Evolutionary conservation across 2,113 vertebrate species (phyloP).

Genomic region (Sinocyclocheilus rhinocerous): DNA sequence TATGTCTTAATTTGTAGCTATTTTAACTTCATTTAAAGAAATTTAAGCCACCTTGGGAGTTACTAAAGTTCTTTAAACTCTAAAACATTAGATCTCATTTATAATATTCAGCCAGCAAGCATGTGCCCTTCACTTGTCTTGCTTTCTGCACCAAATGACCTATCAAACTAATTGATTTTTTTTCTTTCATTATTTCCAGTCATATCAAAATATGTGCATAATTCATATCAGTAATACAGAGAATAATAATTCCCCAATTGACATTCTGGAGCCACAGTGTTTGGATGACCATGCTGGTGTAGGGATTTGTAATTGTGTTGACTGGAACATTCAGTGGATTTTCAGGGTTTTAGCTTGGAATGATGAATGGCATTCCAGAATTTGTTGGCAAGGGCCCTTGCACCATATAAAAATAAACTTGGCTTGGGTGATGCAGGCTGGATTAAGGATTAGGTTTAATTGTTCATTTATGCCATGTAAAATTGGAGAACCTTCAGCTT

Average conservation of each 20-base stretch:
- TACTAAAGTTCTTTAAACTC: too few relatives aligned
- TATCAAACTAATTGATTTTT: not conserved
- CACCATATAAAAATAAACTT: conserved; percentile 54
- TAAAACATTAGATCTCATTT: not conserved
- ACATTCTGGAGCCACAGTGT: conserved; percentile 43
- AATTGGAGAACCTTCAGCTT: conserved; percentile 48
- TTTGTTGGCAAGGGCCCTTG: conserved; percentile 58
- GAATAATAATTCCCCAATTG: conserved; percentile 42
- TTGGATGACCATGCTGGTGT: conserved; percentile 59
- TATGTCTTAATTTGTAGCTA: too few relatives aligned
- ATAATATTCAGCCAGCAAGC: not conserved
- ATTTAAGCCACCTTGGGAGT: too few relatives aligned
- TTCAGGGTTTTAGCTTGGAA: conserved; percentile 60
- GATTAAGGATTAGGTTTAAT: conserved; percentile 62
- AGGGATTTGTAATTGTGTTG: conserved; percentile 62
- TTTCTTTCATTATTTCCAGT: not conserved
- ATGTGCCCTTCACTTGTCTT: not conserved
- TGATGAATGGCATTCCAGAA: conserved; percentile 59
- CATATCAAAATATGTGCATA: not conserved
- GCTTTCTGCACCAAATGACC: not conserved
- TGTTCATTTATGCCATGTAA: conserved; percentile 50
- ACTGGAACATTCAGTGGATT: conserved; percentile 62
- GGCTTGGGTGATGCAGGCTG: conserved; percentile 50
- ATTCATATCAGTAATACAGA: conserved; percentile 1
- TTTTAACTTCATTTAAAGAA: too few relatives aligned